Conservation (phyloP, 2,888 invertebrate species). For the Diaperis boleti region DNA sequence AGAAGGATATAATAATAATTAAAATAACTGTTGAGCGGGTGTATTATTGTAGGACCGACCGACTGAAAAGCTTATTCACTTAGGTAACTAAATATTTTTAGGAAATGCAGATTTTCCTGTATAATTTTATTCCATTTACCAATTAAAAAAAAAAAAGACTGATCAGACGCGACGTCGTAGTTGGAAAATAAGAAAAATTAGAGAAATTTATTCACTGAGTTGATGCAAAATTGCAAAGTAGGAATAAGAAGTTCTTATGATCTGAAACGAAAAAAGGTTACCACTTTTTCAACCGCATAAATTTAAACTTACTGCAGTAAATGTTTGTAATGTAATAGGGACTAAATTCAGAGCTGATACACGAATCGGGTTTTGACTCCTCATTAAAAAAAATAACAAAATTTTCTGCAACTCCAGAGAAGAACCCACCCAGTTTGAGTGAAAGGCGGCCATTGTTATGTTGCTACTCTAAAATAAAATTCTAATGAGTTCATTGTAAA, state of each 20-base stretch:
- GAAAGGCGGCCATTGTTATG: background rate
- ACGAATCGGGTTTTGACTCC: background rate
- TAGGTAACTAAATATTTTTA: no score
- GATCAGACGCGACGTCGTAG: no score
- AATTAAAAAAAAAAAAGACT: no score
- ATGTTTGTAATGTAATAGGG: constrained; percentile 1
- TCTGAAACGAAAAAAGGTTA: no score
- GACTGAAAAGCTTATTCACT: no score
- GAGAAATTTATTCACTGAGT: background rate
- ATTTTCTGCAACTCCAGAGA: background rate
- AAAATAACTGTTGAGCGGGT: no score
- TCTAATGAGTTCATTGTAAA: background rate
- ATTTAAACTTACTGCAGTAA: constrained; percentile 4
- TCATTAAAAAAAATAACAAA: constrained; percentile 4
- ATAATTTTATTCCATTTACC: no score
- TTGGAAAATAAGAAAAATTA: no score
- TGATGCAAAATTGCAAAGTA: background rate
- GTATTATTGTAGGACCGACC: no score
- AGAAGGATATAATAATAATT: no score
- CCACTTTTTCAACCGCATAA: background rate
- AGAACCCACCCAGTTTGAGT: constrained; percentile 3
- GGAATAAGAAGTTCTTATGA: background rate
- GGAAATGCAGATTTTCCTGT: no score
- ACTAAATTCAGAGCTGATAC: constrained; percentile 6
- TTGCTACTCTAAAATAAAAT: constrained; percentile 1